phyloP scores from a whole-genome alignment of 2,888 invertebrate genomes.

The Apocheima hispidaria region DNA sequence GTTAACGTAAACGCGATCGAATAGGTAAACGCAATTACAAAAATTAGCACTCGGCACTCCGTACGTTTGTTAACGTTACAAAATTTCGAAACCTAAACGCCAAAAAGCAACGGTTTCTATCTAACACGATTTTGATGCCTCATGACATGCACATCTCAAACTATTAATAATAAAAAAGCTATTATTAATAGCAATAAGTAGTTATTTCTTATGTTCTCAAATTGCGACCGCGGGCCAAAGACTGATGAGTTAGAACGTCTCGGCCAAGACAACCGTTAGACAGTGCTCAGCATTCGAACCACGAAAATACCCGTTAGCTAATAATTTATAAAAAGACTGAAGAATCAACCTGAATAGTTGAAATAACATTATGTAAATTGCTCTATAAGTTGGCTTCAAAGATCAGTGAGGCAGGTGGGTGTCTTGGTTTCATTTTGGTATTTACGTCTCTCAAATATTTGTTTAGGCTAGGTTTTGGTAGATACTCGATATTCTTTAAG shows the following conservation, averaged over 20 bases:
- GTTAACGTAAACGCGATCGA: too few relatives aligned
- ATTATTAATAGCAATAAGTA: constrained; percentile 36
- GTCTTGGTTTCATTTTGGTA: constrained; percentile 18
- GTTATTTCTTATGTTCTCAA: constrained; percentile 34
- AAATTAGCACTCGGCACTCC: too few relatives aligned
- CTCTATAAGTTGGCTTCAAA: constrained; percentile 20
- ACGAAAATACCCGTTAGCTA: constrained; percentile 41
- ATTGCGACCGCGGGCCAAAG: constrained; percentile 28
- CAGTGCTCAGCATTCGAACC: constrained; percentile 33
- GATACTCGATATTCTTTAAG: neutral
- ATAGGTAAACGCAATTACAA: too few relatives aligned
- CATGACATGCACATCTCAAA: constrained; percentile 39
- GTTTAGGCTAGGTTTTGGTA: neutral
- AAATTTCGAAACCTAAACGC: constrained; percentile 12
- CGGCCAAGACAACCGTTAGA: constrained; percentile 23
- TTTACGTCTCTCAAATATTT: neutral
- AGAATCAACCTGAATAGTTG: constrained; percentile 35
- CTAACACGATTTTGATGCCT: constrained; percentile 27
- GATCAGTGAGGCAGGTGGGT: constrained; percentile 21
- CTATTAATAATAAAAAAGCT: constrained; percentile 9
- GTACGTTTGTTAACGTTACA: neutral
- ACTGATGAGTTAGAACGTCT: constrained; percentile 35
- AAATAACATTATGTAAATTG: constrained; percentile 32
- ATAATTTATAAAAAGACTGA: constrained; percentile 36
- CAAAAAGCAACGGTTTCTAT: constrained; percentile 34